A percentile compares a stretch with the other conserved stretches of the same genome.
These are phyloP conservation scores for Gryon sp. DNA, from an alignment of 1,140 invertebrate species.

Conservation along the genomic window DNA sequence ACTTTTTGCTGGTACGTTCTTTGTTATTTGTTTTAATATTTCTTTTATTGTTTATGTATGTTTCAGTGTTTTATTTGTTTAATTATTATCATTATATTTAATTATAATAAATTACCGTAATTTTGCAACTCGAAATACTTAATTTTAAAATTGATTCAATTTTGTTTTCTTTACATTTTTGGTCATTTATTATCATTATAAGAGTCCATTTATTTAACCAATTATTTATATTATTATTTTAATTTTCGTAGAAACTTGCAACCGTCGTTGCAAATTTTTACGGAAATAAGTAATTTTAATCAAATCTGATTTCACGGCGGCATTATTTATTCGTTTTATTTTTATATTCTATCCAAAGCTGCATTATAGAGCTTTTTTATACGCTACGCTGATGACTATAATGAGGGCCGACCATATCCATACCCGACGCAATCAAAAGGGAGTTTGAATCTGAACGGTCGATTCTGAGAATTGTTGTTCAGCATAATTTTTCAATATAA, in stretches of 20 bases:
- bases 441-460: constrained; percentile 39
- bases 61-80: too few species aligned
- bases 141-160: too few species aligned
- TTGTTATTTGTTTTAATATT: too few species aligned
- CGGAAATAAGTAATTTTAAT: constrained; percentile 57
- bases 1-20: not conserved
- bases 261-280: constrained; percentile 21
- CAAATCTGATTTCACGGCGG: constrained; percentile 55
- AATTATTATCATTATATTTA: too few species aligned
- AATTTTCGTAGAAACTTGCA: not conserved
- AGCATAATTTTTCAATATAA: constrained; percentile 39
- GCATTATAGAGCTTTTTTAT: constrained; percentile 64
- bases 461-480: constrained; percentile 43
- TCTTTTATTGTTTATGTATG: too few species aligned
- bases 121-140: too few species aligned
- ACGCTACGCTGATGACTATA: constrained; percentile 68
- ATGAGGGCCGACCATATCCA: constrained; percentile 63
- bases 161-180: too few species aligned
- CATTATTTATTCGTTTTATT: constrained; percentile 56
- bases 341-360: constrained; percentile 52
- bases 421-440: constrained; percentile 51
- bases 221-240: too few species aligned
- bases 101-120: too few species aligned
- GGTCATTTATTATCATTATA: too few species aligned
- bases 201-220: too few species aligned